phyloP scores from a whole-genome alignment of 2,888 invertebrate genomes.

The Ellobium chinense region DNA sequence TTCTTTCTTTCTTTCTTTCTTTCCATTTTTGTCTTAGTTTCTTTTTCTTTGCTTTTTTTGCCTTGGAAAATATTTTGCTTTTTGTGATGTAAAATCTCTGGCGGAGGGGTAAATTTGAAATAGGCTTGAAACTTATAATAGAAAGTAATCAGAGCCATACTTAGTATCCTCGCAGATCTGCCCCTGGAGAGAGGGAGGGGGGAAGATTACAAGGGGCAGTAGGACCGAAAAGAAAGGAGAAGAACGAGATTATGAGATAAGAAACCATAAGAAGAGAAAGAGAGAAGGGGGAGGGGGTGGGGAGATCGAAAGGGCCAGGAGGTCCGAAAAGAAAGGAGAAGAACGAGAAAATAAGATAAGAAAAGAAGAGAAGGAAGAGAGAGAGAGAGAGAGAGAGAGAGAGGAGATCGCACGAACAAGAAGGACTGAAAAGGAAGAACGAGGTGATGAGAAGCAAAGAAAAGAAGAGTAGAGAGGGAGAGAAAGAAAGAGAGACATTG shows the following conservation, averaged over 20 bases:
- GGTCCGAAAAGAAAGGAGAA: background rate
- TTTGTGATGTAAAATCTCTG: too few relatives aligned
- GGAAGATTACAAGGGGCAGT: background rate
- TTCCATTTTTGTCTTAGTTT: too few relatives aligned
- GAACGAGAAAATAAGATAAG: background rate
- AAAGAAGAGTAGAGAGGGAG: background rate
- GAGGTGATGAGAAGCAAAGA: background rate
- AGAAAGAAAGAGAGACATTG: background rate
- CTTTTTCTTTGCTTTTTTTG: too few relatives aligned
- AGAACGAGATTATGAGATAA: background rate
- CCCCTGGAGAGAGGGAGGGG: constrained; percentile 15
- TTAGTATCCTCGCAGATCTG: too few relatives aligned
- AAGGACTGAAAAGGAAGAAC: background rate
- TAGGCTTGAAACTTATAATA: too few relatives aligned
- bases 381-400: background rate
- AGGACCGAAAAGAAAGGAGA: background rate
- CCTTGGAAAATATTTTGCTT: too few relatives aligned
- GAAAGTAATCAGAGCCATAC: too few relatives aligned
- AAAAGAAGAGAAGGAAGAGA: background rate
- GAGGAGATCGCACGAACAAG: background rate
- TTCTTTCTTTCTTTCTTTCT: too few relatives aligned
- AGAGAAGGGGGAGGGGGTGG: background rate
- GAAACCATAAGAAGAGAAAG: background rate
- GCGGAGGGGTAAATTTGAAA: too few relatives aligned
- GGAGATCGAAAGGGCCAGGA: background rate